Evolutionary conservation across 2,888 invertebrate species (phyloP), one percentile per base, ranked within the genome.

Genomic region (Steinernema scapterisci): DNA sequence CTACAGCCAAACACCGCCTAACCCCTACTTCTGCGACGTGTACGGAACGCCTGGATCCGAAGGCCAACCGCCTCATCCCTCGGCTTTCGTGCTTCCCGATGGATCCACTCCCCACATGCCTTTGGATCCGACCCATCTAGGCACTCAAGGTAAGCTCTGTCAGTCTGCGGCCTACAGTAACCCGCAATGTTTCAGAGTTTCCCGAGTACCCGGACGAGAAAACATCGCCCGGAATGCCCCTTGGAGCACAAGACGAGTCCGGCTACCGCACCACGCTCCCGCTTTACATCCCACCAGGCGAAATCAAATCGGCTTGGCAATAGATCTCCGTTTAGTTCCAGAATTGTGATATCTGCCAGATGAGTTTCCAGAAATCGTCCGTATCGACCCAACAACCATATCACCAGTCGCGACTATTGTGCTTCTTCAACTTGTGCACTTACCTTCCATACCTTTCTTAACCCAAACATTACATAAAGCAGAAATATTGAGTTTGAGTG

Each of bases 11-110:
- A 63, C 63, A 5, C 63, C 63, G 27, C 63, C 63, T 1, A 63
- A 63, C 38, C 63, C 54, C 27, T 63, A 63, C 63, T 63, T 63
- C 31, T 63, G 63, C 63, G 63, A 63, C 63, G 63, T 63, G 16
- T 63, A 63, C 63, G 25, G 16, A 2, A 31, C 63, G 11, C 31
- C 63, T 2, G 63, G 63, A 9, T 38, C 63, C 27, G 63, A 63
- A 16, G 63, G 63, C 13, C 63, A 63, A 16, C 23, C 63, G 38
- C 63, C 63, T 1, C 63, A 63, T 31, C 63, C 63, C n/a, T 63
- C 63, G 38, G 63, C 63, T 1, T 63, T 63, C 38, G 63, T 63
- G 5, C 63, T 63, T 7, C 63, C 63, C 7, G 63, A 63, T 16
- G 63, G 63, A 38, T 27, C 31, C 63, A 31, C 63, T 63, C 63